Evolutionary conservation across 2,797 vertebrate species (phyloP), one percentile per base, ranked within the genome.

Genomic region (Lagocephalus sceleratus): DNA sequence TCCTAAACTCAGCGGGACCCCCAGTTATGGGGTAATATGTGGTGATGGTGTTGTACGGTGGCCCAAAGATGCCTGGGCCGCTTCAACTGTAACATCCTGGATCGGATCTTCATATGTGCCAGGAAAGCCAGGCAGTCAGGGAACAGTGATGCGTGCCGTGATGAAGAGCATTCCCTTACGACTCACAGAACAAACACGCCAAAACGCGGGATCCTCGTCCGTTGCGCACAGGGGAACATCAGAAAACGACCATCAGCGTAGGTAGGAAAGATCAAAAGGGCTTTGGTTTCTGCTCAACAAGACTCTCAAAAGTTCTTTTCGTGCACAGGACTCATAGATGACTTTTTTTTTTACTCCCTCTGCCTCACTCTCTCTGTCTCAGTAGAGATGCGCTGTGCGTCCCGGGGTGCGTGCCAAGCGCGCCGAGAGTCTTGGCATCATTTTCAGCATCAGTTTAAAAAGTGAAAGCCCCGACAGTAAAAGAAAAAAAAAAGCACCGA

Each of bases 51-150:
- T 71, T 75, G 80, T 44, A 81, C 86, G 51, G 80, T 87, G 90
- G 90, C 89, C 92, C 92, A 88, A 88, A 77, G 79, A 81, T 85
- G 79, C 84, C 87, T 85, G 91, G 90, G 90, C 90, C 91, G 80
- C 70, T 86, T 88, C 62, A 77, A 87, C 76, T 86, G 83, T 86
- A 91, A 83, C 92, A 93, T 93, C 88, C 85, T 92, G 89, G 65
- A 87, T 58, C 71, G 57, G 74, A 75, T 89, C 88, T 77, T 82
- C 86, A 85, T 82, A 83, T 51, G 83, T 75, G 75, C 86, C 83
- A 71, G 63, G 78, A 79, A 71, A 75, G 73, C 70, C 70, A 73
- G 68, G 68, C 65, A 76, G 60, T 86, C 81, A 85, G 52, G 60
- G 63, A 54, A 73, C 68, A 56, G 73, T 65, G 81, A 75, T 83